Conservation (phyloP, 2,113 vertebrate species). For the Oenanthe melanoleuca region DNA sequence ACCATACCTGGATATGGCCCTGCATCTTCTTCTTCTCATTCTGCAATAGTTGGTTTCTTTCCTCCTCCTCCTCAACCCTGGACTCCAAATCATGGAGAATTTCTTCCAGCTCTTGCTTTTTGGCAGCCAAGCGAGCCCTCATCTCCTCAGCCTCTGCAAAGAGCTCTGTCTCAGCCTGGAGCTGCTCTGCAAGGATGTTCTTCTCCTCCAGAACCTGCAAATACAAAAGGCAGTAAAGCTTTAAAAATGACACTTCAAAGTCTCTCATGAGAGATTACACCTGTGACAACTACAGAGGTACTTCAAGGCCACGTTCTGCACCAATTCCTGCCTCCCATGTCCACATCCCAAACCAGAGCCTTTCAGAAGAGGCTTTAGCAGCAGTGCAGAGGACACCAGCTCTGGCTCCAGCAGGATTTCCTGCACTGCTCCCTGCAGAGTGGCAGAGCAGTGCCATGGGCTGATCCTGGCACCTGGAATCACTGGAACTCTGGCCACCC, state of each 20-base stretch:
- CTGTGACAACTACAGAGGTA: not conserved
- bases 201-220: slow-evolving; percentile 92
- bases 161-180: slow-evolving; percentile 96
- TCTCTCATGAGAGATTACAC: fast-evolving
- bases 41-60: slow-evolving; percentile 92
- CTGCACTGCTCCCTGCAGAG: not conserved
- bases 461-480: not conserved
- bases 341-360: not conserved
- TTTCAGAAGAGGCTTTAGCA: not conserved
- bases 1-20: slow-evolving; percentile 89
- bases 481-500: not conserved
- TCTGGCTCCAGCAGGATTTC: not conserved
- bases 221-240: not conserved
- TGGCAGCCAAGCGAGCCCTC: slow-evolving; percentile 92
- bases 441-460: not conserved
- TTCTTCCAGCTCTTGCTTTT: slow-evolving; percentile 97
- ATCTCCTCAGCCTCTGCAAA: slow-evolving; percentile 98
- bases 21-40: slow-evolving; percentile 99
- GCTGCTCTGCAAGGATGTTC: slow-evolving; percentile 95
- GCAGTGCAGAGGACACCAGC: not conserved
- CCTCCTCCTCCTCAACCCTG: slow-evolving; percentile 96
- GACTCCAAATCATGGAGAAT: slow-evolving; percentile 97
- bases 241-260: not conserved
- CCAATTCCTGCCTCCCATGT: not conserved
- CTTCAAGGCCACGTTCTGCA: not conserved